phyloP scores from a whole-genome alignment of 2,113 vertebrate species.

The Anhinga rufa region DNA sequence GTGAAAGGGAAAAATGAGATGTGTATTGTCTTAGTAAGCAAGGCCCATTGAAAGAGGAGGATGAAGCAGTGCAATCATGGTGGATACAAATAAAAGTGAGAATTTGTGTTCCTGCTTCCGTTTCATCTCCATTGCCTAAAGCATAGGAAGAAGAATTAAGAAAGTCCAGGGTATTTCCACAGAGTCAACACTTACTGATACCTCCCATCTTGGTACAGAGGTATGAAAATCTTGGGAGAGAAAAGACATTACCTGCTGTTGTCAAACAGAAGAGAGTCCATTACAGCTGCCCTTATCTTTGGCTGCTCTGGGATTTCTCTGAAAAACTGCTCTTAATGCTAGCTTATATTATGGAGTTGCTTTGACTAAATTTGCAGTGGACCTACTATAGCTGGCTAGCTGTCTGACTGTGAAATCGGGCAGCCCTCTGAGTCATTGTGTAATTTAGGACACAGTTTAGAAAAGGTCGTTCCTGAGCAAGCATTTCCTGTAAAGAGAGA shows the following conservation, averaged over 20 bases:
- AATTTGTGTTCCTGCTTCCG: not conserved
- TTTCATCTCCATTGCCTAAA: not conserved
- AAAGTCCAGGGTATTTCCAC: not conserved
- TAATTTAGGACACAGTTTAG: not conserved
- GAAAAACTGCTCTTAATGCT: not conserved
- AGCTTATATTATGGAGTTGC: not conserved
- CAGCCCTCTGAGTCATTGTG: not conserved
- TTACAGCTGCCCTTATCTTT: not conserved
- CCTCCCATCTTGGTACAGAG: not conserved
- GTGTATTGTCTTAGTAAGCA: not conserved
- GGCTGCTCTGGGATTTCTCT: not conserved
- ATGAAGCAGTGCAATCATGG: not conserved
- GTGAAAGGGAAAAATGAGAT: not conserved
- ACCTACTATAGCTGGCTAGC: not conserved
- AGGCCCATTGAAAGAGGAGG: not conserved
- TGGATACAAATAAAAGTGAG: not conserved
- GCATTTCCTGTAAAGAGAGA: constrained; percentile 45
- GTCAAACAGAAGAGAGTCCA: not conserved
- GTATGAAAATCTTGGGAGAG: not conserved
- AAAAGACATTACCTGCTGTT: not conserved
- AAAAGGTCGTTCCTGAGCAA: constrained; percentile 15
- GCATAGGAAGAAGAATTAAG: not conserved
- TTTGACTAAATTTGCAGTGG: not conserved
- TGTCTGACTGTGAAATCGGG: not conserved
- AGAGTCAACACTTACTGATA: not conserved